Base-by-base conservation (phyloP, 1,140 invertebrate species). In the Neelides sp. region DNA sequence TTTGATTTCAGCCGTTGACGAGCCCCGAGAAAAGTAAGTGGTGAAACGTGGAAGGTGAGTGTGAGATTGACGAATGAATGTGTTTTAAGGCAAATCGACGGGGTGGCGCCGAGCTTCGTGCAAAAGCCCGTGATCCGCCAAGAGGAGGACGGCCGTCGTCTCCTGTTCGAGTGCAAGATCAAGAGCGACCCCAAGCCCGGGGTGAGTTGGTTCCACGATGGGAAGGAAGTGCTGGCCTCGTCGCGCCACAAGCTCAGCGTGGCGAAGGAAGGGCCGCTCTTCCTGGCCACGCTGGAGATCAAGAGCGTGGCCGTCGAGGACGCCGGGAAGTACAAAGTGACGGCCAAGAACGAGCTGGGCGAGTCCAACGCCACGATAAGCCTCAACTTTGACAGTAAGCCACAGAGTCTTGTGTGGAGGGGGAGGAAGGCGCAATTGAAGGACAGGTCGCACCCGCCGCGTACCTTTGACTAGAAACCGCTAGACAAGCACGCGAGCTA, bases 351-450 rank as follows among this genome's bases (percentile, higher is more conserved):
- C 73, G 88, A 93, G 69, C 78, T 94, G 57, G 90, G 90, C 65
- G 90, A 94, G 73, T 91, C 86, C 65, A 93, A 93, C 69, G 90
- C 90, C 30, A 90, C 88, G 30, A 94, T 94, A 69, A 93, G 86
- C 69, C 78, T 94, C 46, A 94, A 94, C 73, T 94, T 94, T 75
- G 91, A 96, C 77, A 92, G 90, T 93, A 80, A 91, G 87, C 87
- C 64, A 35, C 40, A 19, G 4, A 43, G 4, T 5, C 17, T 43
- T 10, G 26, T 4, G 8, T 7, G n/a, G n/a, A 32, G 28, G 28
- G n/a, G 28, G 7, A 32, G n/a, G 28, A 8, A 32, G n/a, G 15
- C 37, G 15, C 5, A 40, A 13, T 12, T 19, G 37, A 8, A 19
- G 37, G 10, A 19, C 5, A 40, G 30, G 30, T 8, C 30, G 8